A percentile compares a stretch with the other conserved stretches of the same genome.
These are phyloP conservation scores for Urophycis tenuis DNA, from an alignment of 2,797 vertebrate species.

Conservation along the genomic window DNA sequence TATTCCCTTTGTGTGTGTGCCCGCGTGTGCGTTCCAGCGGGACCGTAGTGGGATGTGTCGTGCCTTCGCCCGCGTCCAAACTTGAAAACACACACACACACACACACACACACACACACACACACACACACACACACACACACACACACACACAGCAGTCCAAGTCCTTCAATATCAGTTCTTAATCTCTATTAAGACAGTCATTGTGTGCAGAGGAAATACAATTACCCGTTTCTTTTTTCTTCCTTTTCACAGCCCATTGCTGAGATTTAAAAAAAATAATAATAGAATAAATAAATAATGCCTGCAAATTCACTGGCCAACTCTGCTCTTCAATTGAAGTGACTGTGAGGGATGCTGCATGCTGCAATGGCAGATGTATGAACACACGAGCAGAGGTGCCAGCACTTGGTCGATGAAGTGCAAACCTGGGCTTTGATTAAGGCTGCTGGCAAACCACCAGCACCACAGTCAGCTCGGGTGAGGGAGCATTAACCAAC, in stretches of 20 bases:
- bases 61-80: neutral
- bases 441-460: neutral
- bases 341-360: neutral
- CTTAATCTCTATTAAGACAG: neutral
- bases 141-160: neutral
- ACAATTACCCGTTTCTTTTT: neutral
- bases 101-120: neutral
- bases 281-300: no score
- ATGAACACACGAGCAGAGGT: neutral
- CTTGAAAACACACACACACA: neutral
- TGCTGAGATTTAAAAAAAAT: neutral
- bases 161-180: neutral
- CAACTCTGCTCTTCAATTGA: neutral
- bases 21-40: neutral
- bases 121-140: neutral
- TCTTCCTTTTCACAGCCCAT: neutral
- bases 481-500: neutral
- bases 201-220: neutral
- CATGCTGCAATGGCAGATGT: neutral
- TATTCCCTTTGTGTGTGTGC: neutral
- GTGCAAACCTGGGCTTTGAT: neutral
- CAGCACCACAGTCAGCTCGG: neutral
- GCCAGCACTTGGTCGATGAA: neutral
- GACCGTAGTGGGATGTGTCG: neutral
- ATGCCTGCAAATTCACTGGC: neutral